A percentile compares a stretch with the other conserved stretches of the same genome.
Conservation (phyloP, 2,113 vertebrate genomes). For the Micromys minutus region DNA sequence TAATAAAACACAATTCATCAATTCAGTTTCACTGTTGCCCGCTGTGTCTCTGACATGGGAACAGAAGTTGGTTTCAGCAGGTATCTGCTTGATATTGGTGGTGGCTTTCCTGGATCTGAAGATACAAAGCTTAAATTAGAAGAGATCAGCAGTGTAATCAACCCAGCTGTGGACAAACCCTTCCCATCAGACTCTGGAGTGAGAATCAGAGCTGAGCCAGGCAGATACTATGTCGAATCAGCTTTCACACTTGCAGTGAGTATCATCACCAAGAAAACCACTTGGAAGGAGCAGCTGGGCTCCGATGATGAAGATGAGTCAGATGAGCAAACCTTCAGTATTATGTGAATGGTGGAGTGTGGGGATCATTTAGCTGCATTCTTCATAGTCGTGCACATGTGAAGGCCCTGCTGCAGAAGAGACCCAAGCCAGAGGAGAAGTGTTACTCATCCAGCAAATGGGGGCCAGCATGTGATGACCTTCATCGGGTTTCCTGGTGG, state of each 20-base stretch:
- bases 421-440: slow-evolving; percentile 79
- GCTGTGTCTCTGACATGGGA: too few species aligned
- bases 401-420: slow-evolving; percentile 2
- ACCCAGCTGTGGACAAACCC: too few species aligned
- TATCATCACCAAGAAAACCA: too few species aligned
- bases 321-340: slow-evolving; percentile 93
- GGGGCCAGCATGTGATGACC: slow-evolving; percentile 83
- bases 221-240: slow-evolving; percentile 88
- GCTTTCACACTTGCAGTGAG: slow-evolving; percentile 89
- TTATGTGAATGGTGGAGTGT: slow-evolving; percentile 95
- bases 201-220: too few species aligned
- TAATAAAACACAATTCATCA: background rate
- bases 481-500: background rate
- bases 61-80: too few species aligned
- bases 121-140: too few species aligned
- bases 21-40: too few species aligned
- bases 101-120: too few species aligned
- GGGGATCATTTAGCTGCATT: slow-evolving; percentile 98
- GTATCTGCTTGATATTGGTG: too few species aligned
- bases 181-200: too few species aligned
- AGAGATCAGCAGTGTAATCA: too few species aligned
- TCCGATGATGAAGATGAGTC: slow-evolving; percentile 93
- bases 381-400: slow-evolving; percentile 95
- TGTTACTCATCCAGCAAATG: slow-evolving; percentile 95
- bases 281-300: slow-evolving; percentile 90